A percentile compares a stretch with the other conserved stretches of the same genome.
Conservation (phyloP, 2,113 vertebrate genomes). For the Labeo rohita region DNA sequence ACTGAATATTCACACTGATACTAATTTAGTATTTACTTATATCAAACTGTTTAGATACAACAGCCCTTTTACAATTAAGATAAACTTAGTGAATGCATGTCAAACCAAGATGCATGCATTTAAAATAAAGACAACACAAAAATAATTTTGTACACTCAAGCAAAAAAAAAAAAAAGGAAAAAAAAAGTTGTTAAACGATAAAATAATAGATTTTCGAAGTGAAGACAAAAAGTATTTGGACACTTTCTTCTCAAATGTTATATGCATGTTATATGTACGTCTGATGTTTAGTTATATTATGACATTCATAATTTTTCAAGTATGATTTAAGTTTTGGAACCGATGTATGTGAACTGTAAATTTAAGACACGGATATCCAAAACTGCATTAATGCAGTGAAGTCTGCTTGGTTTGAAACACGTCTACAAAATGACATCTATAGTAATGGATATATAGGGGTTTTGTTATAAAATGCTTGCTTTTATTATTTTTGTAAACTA, state of each 20-base stretch:
- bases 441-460: not conserved
- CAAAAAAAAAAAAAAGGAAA: not conserved
- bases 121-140: not conserved
- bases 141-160: not conserved
- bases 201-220: not conserved
- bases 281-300: not conserved
- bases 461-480: not conserved
- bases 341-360: not conserved
- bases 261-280: not conserved
- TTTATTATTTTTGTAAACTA: not conserved
- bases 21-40: not conserved
- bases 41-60: not conserved
- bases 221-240: not conserved
- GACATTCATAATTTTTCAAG: not conserved
- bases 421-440: not conserved
- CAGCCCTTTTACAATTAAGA: not conserved
- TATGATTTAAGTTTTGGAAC: too few relatives aligned
- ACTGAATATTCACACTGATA: conserved; percentile 1
- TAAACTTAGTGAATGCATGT: not conserved
- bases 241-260: not conserved
- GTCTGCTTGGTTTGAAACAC: not conserved
- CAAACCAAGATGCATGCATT: not conserved
- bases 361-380: not conserved
- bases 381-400: not conserved
- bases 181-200: not conserved